Conservation (phyloP, 2,888 invertebrate genomes). For the Teinopalpus imperialis region DNA sequence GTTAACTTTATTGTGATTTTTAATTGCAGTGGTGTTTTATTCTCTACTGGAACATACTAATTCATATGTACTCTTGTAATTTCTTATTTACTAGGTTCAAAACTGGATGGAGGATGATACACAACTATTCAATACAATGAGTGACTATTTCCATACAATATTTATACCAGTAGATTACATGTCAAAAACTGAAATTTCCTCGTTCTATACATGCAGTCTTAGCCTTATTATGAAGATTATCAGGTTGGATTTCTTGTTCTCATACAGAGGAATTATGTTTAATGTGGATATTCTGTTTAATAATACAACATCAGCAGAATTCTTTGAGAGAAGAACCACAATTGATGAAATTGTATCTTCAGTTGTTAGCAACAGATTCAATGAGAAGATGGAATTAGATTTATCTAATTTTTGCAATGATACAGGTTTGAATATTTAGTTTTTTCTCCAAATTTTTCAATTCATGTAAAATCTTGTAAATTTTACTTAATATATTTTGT, state of each 20-base stretch:
- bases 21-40: too few relatives aligned
- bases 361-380: conserved; percentile 55
- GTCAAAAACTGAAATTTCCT: conserved; percentile 44
- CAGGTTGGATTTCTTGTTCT: conserved; percentile 65
- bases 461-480: too few relatives aligned
- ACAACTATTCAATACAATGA: conserved; percentile 52
- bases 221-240: conserved; percentile 54
- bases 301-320: conserved; percentile 56
- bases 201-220: conserved; percentile 63
- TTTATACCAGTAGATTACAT: conserved; percentile 55
- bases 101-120: conserved; percentile 52
- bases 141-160: conserved; percentile 45
- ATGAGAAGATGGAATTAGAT: conserved; percentile 55
- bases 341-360: conserved; percentile 56
- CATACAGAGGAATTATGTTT: conserved; percentile 56
- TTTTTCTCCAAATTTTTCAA: too few relatives aligned
- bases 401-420: conserved; percentile 63
- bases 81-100: conserved; percentile 53
- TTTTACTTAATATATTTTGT: too few relatives aligned
- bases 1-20: too few relatives aligned
- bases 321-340: conserved; percentile 48
- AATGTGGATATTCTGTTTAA: conserved; percentile 63
- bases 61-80: too few relatives aligned
- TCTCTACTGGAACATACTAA: too few relatives aligned
- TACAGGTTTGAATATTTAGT: conserved; percentile 46